phyloP scores from a whole-genome alignment of 2,888 invertebrate species.

The Poecilus cupreus region DNA sequence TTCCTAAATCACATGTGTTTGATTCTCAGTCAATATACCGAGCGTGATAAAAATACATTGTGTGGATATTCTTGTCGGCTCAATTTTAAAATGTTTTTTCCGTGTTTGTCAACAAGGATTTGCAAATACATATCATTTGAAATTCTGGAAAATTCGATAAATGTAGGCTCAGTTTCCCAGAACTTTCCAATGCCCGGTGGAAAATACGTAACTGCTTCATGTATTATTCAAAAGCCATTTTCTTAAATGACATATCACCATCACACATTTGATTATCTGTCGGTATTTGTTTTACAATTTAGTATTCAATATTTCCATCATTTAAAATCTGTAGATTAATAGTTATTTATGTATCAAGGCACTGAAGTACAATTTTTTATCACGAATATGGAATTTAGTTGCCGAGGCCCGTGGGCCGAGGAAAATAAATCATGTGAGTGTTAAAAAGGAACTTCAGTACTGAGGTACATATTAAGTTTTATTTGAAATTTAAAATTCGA shows the following conservation, averaged over 20 bases:
- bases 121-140: not conserved
- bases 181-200: not conserved
- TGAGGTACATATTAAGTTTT: too few relatives aligned
- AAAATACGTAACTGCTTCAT: not conserved
- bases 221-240: not conserved
- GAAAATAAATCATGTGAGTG: too few relatives aligned
- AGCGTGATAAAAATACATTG: not conserved
- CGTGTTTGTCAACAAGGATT: conserved; percentile 8
- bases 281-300: not conserved
- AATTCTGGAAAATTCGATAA: not conserved
- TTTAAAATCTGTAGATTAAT: too few relatives aligned
- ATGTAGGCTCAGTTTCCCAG: not conserved
- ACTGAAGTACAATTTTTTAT: too few relatives aligned
- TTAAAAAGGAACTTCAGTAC: too few relatives aligned
- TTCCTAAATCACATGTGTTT: not conserved
- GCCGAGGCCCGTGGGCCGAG: too few relatives aligned
- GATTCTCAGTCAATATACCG: not conserved
- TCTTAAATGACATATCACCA: not conserved
- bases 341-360: too few relatives aligned
- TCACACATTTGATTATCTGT: not conserved
- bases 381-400: too few relatives aligned
- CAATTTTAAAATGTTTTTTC: conserved; percentile 7
- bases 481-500: too few relatives aligned
- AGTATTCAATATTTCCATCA: too few relatives aligned
- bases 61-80: not conserved